A percentile compares a stretch with the other conserved stretches of the same genome.
Conservation (phyloP, 2,113 vertebrate species). For the Promerops cafer region DNA sequence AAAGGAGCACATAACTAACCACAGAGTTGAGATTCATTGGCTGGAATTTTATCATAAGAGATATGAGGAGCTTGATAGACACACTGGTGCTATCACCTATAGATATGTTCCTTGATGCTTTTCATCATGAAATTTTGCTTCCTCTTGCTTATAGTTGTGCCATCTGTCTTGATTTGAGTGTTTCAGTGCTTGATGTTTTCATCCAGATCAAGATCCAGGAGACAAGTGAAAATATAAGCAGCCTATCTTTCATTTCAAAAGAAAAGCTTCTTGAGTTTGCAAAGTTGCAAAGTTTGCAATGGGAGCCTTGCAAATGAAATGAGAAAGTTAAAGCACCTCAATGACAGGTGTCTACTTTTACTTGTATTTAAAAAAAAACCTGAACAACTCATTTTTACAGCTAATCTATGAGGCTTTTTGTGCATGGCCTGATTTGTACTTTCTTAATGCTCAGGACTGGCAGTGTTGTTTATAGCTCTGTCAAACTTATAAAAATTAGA, state of each 20-base stretch:
- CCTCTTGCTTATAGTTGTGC: conserved; percentile 18
- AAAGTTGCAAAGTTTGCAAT: background rate
- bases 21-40: background rate
- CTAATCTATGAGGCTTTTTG: background rate
- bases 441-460: background rate
- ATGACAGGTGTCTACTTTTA: background rate
- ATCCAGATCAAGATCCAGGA: conserved; percentile 26
- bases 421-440: background rate
- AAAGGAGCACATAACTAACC: background rate
- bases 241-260: background rate
- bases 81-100: background rate
- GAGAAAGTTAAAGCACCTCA: background rate
- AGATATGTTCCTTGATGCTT: background rate
- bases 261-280: background rate
- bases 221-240: conserved; percentile 19
- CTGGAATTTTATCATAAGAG: background rate
- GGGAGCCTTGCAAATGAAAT: background rate
- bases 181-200: conserved; percentile 21
- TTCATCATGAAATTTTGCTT: background rate
- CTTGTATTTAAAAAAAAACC: background rate
- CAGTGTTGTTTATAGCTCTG: conserved; percentile 5
- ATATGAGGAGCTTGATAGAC: background rate
- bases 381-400: background rate
- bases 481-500: background rate
- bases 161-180: conserved; percentile 8